These are phyloP conservation scores for Entelurus aequoreus DNA, from an alignment of 2,113 vertebrate species.

Conservation along the genomic window DNA sequence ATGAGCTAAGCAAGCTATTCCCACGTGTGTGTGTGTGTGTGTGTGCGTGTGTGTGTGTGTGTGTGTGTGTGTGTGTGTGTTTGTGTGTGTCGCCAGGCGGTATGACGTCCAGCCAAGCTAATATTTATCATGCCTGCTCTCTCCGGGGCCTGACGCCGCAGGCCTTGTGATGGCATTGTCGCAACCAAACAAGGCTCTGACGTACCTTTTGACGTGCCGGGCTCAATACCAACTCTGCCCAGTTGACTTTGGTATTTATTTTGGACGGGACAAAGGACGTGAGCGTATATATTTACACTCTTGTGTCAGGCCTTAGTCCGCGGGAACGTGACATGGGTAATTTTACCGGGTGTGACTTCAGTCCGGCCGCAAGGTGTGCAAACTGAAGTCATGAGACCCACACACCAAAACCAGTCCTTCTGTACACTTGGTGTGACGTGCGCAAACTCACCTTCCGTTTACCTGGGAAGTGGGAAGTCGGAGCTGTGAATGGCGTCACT, in stretches of 20 bases:
- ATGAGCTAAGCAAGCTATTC: slow-evolving; percentile 45
- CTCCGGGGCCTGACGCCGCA: slow-evolving; percentile 34
- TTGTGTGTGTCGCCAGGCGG: slow-evolving; percentile 44
- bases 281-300: slow-evolving; percentile 7
- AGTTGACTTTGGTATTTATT: slow-evolving; percentile 3
- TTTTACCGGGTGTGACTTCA: no score
- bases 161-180: slow-evolving; percentile 54
- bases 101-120: slow-evolving; percentile 50
- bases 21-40: slow-evolving; percentile 25
- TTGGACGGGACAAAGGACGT: slow-evolving; percentile 15
- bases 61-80: slow-evolving; percentile 20
- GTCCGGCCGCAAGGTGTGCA: no score
- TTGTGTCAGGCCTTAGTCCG: slow-evolving; percentile 1
- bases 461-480: no score
- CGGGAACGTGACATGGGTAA: neutral
- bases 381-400: no score
- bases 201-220: slow-evolving; percentile 20
- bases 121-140: slow-evolving; percentile 57
- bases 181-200: slow-evolving; percentile 54
- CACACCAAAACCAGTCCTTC: no score
- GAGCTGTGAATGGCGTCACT: no score
- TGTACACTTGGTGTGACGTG: no score
- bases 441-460: no score
- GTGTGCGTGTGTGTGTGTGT: slow-evolving; percentile 38
- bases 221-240: slow-evolving; percentile 13